Evolutionary conservation across 2,113 vertebrate genomes (phyloP).

Genomic region (Phyllostomus discolor): DNA sequence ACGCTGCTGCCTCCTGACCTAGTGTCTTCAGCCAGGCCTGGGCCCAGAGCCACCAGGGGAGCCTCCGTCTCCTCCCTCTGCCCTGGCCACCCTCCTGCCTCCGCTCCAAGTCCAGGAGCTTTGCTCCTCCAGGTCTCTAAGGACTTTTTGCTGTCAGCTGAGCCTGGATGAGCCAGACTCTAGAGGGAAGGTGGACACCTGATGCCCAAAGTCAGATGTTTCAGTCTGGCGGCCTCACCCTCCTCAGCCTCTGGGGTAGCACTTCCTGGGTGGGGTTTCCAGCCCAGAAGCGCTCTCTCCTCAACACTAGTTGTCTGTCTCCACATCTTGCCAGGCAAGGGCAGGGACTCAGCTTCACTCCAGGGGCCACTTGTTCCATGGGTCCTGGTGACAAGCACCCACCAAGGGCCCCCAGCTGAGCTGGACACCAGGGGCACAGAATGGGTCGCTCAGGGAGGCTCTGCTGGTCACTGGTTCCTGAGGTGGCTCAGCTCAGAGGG

Average conservation of each 20-base stretch:
- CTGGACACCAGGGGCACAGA: background rate
- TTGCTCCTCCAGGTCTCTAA: background rate
- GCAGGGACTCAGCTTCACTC: background rate
- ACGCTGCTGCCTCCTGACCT: accelerated
- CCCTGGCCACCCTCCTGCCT: background rate
- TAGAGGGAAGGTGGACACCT: too few relatives aligned
- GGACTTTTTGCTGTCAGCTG: background rate
- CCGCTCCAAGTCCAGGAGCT: background rate
- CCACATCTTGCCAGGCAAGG: background rate
- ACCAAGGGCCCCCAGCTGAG: background rate
- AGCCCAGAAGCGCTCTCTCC: too few relatives aligned
- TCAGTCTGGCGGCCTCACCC: background rate
- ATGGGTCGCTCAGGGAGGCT: background rate
- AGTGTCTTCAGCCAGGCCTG: background rate
- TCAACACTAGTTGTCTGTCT: background rate
- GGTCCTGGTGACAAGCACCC: background rate
- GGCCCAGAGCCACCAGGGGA: background rate
- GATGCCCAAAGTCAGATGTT: background rate
- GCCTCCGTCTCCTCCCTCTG: accelerated
- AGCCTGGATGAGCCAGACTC: background rate
- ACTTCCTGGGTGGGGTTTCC: background rate
- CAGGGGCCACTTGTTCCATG: background rate
- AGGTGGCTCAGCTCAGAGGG: background rate
- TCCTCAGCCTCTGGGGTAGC: background rate
- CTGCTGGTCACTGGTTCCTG: background rate